Conservation (phyloP, 2,797 vertebrate species). For the Sebastes vulpes region DNA sequence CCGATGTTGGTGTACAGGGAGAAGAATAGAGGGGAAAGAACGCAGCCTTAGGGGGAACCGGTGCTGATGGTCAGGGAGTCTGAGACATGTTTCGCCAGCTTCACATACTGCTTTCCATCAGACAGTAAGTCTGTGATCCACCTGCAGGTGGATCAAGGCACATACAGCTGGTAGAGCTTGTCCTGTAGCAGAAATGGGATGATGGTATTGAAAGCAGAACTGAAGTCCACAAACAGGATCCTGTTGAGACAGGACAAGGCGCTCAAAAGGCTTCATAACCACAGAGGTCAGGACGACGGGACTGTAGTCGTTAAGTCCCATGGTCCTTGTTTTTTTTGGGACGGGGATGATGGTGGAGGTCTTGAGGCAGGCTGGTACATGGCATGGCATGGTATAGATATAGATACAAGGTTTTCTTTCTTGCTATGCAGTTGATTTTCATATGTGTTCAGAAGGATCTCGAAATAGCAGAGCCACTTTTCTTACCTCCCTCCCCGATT, state of each 20-base stretch:
- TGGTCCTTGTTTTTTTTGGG: background rate
- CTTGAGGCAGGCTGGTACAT: constrained; percentile 2
- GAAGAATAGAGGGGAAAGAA: too few relatives aligned
- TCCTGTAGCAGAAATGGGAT: background rate
- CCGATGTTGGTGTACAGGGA: background rate
- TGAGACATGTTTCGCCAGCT: background rate
- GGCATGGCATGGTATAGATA: background rate
- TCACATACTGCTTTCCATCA: background rate
- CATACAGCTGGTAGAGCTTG: background rate
- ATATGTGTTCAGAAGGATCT: background rate
- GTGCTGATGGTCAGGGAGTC: background rate
- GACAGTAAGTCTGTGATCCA: background rate
- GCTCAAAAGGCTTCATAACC: background rate
- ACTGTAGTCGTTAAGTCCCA: too few relatives aligned
- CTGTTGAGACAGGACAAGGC: background rate
- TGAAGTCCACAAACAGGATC: background rate
- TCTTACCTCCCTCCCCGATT: background rate
- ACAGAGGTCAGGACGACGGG: background rate
- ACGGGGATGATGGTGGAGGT: background rate
- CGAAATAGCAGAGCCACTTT: background rate
- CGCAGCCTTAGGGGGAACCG: too few relatives aligned
- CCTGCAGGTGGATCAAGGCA: background rate
- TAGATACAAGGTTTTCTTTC: background rate
- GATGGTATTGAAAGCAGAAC: background rate
- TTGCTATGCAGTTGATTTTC: background rate